Conservation (phyloP, 2,888 invertebrate genomes). For the Octonoba sinensis region DNA sequence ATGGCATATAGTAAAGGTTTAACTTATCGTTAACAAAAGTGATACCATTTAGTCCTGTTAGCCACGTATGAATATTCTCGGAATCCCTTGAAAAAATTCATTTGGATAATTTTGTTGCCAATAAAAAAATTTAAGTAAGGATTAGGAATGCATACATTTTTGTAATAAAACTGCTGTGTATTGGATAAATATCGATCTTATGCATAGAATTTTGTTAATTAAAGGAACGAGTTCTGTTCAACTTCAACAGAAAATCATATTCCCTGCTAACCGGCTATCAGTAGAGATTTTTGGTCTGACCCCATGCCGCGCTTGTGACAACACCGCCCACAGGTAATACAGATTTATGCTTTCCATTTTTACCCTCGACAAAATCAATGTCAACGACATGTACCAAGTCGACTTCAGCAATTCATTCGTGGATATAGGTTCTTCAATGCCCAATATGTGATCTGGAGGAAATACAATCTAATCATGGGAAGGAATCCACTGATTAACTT, state of each 20-base stretch:
- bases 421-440: background rate
- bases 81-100: too few relatives aligned
- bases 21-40: too few relatives aligned
- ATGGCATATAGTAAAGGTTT: too few relatives aligned
- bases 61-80: too few relatives aligned
- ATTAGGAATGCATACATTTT: too few relatives aligned
- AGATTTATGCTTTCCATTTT: constrained; percentile 42
- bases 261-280: background rate
- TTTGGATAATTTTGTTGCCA: too few relatives aligned
- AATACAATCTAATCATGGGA: background rate
- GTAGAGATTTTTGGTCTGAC: constrained; percentile 6
- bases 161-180: too few relatives aligned
- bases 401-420: background rate
- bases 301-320: constrained; percentile 35
- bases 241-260: background rate
- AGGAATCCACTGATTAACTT: background rate
- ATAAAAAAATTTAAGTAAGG: too few relatives aligned
- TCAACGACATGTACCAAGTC: constrained; percentile 19
- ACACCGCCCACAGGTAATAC: constrained; percentile 49
- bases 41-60: too few relatives aligned
- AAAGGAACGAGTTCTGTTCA: too few relatives aligned
- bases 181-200: too few relatives aligned
- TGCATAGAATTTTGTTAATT: too few relatives aligned
- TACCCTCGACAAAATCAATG: constrained; percentile 11
- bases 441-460: background rate